phyloP scores from a whole-genome alignment of 2,888 invertebrate genomes.

The Sarcophaga carnaria region DNA sequence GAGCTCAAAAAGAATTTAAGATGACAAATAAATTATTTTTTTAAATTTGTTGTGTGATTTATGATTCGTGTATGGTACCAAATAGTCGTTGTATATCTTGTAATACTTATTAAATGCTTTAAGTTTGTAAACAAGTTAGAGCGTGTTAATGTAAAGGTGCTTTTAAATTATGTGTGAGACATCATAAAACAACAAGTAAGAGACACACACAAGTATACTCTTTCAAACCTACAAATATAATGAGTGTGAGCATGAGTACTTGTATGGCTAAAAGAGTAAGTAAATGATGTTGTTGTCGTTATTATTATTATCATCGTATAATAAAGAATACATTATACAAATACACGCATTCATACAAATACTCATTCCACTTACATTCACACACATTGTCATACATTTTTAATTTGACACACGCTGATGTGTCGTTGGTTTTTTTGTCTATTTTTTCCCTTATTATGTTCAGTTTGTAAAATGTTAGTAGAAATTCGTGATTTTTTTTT shows the following conservation, averaged over 20 bases:
- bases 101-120: no score
- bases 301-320: not conserved
- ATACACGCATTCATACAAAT: no score
- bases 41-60: no score
- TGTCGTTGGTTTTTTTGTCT: not conserved
- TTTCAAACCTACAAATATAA: not conserved
- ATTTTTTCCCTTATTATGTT: not conserved
- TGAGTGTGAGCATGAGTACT: not conserved
- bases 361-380: no score
- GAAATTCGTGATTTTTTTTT: not conserved
- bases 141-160: not conserved
- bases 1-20: no score
- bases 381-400: not conserved
- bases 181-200: not conserved
- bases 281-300: conserved; percentile 2
- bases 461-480: not conserved
- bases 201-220: not conserved
- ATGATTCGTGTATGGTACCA: no score
- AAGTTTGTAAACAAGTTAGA: no score
- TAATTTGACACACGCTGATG: not conserved
- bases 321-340: not conserved
- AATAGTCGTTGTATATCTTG: no score
- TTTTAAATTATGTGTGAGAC: conserved; percentile 8
- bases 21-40: no score
- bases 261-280: not conserved